These are phyloP conservation scores for Aplidium turbinatum DNA, from an alignment of 23 tunicate genomes.

Conservation along the genomic window DNA sequence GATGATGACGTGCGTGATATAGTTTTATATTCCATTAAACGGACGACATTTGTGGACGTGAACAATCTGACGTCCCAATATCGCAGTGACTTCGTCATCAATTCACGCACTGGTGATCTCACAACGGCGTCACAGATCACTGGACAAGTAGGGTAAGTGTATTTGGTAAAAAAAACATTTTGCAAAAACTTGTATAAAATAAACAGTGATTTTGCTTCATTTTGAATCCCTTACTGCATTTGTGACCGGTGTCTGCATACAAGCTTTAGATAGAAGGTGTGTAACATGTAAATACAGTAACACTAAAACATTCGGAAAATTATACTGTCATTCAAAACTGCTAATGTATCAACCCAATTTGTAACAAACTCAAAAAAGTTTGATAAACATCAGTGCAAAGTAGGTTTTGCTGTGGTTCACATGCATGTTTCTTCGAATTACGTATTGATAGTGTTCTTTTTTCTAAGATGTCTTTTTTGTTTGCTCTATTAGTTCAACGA, in stretches of 20 bases:
- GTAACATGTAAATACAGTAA: no score
- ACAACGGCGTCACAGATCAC: constrained; percentile 11
- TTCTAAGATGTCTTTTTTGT: background rate
- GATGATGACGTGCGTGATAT: constrained; percentile 46
- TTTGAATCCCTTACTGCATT: background rate
- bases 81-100: constrained; percentile 30
- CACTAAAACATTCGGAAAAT: no score
- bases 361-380: no score
- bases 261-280: no score
- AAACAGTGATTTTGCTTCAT: background rate
- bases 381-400: no score
- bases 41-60: background rate
- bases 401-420: background rate
- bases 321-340: no score
- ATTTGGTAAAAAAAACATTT: background rate
- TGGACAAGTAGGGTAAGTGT: constrained; percentile 15
- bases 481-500: constrained; percentile 43
- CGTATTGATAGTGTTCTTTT: background rate
- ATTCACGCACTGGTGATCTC: constrained; percentile 28
- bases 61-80: constrained; percentile 22
- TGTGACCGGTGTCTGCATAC: no score
- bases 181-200: background rate
- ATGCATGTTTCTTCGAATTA: background rate
- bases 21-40: constrained; percentile 31
- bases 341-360: no score